A percentile compares a stretch with the other conserved stretches of the same genome.
phyloP scores from a whole-genome alignment of 2,113 vertebrate species.

The Cottus gobio region DNA sequence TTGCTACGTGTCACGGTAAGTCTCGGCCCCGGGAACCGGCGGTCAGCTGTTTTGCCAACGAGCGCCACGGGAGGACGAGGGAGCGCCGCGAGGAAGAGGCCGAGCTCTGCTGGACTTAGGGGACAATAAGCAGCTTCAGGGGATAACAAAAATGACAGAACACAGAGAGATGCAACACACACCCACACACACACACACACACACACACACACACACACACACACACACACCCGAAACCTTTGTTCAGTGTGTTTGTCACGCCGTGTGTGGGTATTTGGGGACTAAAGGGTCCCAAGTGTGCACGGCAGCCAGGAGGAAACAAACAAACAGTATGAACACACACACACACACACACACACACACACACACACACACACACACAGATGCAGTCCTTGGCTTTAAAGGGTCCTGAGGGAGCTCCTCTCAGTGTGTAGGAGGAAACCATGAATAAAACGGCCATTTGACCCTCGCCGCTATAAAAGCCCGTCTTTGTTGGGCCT shows the following conservation, averaged over 20 bases:
- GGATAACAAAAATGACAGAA: slow-evolving; percentile 23
- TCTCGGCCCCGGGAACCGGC: slow-evolving; percentile 33
- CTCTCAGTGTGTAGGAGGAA: slow-evolving; percentile 67
- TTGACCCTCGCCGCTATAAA: slow-evolving; percentile 73
- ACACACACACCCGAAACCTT: slow-evolving; percentile 7
- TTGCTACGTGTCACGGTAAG: too few species aligned
- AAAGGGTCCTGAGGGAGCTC: slow-evolving; percentile 67
- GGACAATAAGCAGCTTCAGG: slow-evolving; percentile 38
- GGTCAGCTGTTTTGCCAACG: slow-evolving; percentile 26
- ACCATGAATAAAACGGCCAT: slow-evolving; percentile 75
- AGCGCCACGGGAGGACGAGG: neutral
- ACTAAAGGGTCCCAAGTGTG: slow-evolving; percentile 33
- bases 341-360: neutral
- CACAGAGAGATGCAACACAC: slow-evolving; percentile 1
- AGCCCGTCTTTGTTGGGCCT: slow-evolving; percentile 77
- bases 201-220: neutral
- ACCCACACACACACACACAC: neutral
- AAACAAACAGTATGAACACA: slow-evolving; percentile 20
- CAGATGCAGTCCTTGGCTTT: slow-evolving; percentile 53
- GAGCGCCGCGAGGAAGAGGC: slow-evolving; percentile 22
- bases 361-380: slow-evolving; percentile 24
- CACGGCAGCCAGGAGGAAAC: slow-evolving; percentile 17
- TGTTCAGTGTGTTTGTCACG: slow-evolving; percentile 16
- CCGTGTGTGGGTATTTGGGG: slow-evolving; percentile 20
- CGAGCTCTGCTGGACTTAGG: neutral